Evolutionary conservation across 2,797 vertebrate genomes (phyloP).

Genomic region (Chiloscyllium punctatum): DNA sequence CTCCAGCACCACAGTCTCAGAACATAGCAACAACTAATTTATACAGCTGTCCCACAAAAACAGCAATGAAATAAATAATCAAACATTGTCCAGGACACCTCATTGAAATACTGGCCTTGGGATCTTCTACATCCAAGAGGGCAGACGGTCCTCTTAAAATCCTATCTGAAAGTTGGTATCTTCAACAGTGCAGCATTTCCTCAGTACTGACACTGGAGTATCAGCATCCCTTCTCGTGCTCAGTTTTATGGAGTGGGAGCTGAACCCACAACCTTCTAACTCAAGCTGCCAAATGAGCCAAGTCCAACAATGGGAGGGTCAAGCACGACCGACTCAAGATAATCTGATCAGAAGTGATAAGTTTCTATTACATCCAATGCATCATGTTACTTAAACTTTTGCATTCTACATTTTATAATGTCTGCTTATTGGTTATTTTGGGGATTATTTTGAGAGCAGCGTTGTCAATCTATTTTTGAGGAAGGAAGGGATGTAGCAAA

Average conservation of each 20-base stretch:
- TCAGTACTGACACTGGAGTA: background rate
- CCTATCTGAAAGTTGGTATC: background rate
- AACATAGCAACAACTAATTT: background rate
- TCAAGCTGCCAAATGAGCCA: background rate
- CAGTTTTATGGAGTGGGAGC: background rate
- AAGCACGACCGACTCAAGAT: background rate
- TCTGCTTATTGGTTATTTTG: background rate
- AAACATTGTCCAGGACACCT: background rate
- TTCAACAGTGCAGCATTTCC: background rate
- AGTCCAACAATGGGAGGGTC: background rate
- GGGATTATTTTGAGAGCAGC: background rate
- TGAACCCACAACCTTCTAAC: background rate
- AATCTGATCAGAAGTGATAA: background rate
- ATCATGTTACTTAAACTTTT: background rate
- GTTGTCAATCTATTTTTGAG: background rate
- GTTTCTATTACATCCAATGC: background rate
- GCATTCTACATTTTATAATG: background rate
- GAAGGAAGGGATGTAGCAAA: background rate
- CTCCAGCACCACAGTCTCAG: too few relatives aligned
- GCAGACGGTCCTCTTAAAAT: background rate
- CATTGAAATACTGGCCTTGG: background rate
- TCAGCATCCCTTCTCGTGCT: background rate
- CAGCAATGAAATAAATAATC: background rate
- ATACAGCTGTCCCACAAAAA: background rate
- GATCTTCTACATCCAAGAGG: background rate